Conservation (phyloP, 2,797 vertebrate species). For the Acipenser transmontanus region DNA sequence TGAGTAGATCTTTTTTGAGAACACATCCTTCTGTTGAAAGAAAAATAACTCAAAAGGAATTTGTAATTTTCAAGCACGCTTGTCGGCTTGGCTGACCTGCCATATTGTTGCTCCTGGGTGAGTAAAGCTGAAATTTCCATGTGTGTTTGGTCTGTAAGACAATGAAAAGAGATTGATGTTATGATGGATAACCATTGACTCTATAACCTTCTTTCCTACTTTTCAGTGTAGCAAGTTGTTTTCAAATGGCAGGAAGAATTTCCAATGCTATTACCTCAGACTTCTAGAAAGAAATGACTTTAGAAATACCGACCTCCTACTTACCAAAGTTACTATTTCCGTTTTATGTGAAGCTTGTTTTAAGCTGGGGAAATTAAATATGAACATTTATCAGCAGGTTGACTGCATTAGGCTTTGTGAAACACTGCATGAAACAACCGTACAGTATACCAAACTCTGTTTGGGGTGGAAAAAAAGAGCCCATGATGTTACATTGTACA, state of each 20-base stretch:
- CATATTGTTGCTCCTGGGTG: constrained; percentile 44
- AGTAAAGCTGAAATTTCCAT: constrained; percentile 33
- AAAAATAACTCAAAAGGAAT: constrained; percentile 12
- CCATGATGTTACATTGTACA: constrained; percentile 2
- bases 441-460: too few species aligned
- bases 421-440: too few species aligned
- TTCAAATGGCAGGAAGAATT: constrained; percentile 53
- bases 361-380: not conserved
- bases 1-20: not conserved
- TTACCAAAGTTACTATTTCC: constrained; percentile 40
- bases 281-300: constrained; percentile 44
- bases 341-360: constrained; percentile 24
- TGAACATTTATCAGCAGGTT: too few species aligned
- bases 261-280: constrained; percentile 49
- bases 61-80: constrained; percentile 10
- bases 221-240: constrained; percentile 38
- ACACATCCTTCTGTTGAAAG: constrained; percentile 2
- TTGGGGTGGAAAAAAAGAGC: too few species aligned
- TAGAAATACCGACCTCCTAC: constrained; percentile 49
- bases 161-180: constrained; percentile 58
- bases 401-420: too few species aligned
- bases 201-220: constrained; percentile 47
- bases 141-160: constrained; percentile 50
- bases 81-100: constrained; percentile 22
- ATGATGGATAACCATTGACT: constrained; percentile 68